Base-by-base conservation (phyloP, 2,888 invertebrate genomes). In the Frankliniella fusca region DNA sequence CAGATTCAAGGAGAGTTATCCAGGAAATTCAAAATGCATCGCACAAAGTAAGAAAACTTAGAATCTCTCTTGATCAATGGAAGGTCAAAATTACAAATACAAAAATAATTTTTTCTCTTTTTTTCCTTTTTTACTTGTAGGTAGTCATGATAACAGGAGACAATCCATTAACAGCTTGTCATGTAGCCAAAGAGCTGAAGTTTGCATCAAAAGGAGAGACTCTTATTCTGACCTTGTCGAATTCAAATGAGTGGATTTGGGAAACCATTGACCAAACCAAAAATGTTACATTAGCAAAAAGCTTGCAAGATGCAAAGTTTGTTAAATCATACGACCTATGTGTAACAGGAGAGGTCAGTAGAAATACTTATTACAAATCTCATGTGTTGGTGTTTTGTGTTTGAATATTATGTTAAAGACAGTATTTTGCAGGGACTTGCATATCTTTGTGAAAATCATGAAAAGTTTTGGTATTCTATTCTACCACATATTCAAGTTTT, bases 81-180 rank as follows among this genome's bases (percentile, higher is more conserved):
- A 79, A 79, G 23, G n/a, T 81, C 80, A 61, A 81, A 79, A 82
- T 70, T 79, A 15, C 80, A 23, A 80, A 70, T 61, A 38, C 81
- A 81, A 81, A 84, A 38, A 54, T 65, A 50, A 81, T 49, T 79
- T n/a, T 80, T 81, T 15, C 49, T 81, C 3, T 80, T 28, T 18
- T 81, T 80, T 76, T 65, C 49, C 28, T 38, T 76, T 23, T 70
- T 83, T 83, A 76, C 48, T 83, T 85, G 15, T 85, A 93, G 92
- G 92, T 97, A 20, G 94, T 95, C 2, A 99, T 99, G 98, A 99
- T 99, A 80, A 99, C 99, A 10, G 99, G 99, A 50, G 99, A 99
- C 88, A 99, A 98, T 89, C 98, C 99, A 0, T 88, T 99, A 84
- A 99, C 99, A 0, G 99, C 99, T 7, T 99, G 99, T 87, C 98